A percentile compares a stretch with the other conserved stretches of the same genome.
These are phyloP conservation scores for Byasa hedistus DNA, from an alignment of 2,888 invertebrate genomes.

Conservation along the genomic window DNA sequence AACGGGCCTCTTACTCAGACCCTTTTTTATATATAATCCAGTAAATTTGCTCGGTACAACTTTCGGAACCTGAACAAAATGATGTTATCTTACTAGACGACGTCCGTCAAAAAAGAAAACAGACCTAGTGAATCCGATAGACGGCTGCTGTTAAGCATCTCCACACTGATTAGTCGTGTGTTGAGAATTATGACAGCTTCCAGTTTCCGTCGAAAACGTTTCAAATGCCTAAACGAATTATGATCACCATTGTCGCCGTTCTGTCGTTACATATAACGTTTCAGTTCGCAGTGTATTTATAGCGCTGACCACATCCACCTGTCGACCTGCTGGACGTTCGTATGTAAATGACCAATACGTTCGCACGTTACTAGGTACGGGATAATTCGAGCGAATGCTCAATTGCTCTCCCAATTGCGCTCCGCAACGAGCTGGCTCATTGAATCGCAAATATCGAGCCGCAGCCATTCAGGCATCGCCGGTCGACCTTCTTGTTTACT, in stretches of 20 bases:
- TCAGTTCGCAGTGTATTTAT: not conserved
- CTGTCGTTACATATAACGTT: not conserved
- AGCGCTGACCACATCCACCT: not conserved
- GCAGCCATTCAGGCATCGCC: slow-evolving; percentile 35
- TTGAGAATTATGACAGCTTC: no score
- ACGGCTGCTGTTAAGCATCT: no score
- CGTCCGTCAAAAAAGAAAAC: no score
- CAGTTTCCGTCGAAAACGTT: no score
- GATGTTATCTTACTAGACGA: no score
- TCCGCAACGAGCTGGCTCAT: slow-evolving; percentile 43
- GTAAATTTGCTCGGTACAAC: no score
- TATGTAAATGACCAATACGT: slow-evolving; percentile 25
- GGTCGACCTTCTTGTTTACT: slow-evolving; percentile 23
- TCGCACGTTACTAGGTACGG: slow-evolving; percentile 36
- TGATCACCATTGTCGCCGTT: not conserved
- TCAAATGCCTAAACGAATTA: no score
- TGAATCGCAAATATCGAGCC: slow-evolving; percentile 56
- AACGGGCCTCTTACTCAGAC: not conserved
- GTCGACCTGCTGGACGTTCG: slow-evolving; percentile 17
- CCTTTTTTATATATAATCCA: not conserved
- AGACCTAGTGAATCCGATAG: no score
- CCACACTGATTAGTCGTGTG: no score
- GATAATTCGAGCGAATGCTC: slow-evolving; percentile 29
- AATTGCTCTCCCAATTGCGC: slow-evolving; percentile 45
- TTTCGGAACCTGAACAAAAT: no score